Conservation (phyloP, 2,888 invertebrate genomes). For the Argyresthia goedartella region DNA sequence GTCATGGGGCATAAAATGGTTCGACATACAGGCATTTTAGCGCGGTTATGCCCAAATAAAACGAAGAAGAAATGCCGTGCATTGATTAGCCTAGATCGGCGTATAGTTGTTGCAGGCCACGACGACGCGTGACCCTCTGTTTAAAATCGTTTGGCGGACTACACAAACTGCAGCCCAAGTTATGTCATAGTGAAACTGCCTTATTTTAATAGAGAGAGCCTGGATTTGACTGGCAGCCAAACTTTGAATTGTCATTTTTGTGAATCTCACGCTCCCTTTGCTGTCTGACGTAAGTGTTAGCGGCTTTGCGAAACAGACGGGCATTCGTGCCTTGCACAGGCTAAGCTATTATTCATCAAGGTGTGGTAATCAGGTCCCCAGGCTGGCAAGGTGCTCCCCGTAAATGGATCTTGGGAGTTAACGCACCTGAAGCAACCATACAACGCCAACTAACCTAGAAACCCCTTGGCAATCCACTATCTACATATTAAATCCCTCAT, state of each 20-base stretch:
- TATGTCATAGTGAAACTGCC: no score
- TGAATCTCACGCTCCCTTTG: no score
- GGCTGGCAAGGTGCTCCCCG: conserved; percentile 27
- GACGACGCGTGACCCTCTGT: no score
- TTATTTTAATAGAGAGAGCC: no score
- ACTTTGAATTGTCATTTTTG: no score
- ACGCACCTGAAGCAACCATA: conserved; percentile 18
- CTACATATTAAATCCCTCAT: not conserved
- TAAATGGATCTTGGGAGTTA: conserved; percentile 35
- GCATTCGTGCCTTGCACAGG: no score
- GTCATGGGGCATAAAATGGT: conserved; percentile 2
- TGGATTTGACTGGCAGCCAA: no score
- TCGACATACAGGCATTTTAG: not conserved
- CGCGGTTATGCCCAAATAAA: conserved; percentile 10
- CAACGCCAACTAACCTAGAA: conserved; percentile 41
- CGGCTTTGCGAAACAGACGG: no score
- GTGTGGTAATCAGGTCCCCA: conserved; percentile 44
- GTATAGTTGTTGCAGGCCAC: not conserved
- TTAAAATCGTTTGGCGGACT: no score
- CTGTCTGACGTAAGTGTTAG: no score
- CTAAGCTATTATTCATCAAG: conserved; percentile 44
- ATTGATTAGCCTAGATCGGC: conserved; percentile 49
- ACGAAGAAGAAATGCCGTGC: conserved; percentile 24
- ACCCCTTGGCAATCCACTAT: conserved; percentile 25
- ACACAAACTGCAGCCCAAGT: no score